These are phyloP conservation scores for Phrynosoma blainvillii DNA, from an alignment of 2,113 vertebrate species.

Conservation along the genomic window DNA sequence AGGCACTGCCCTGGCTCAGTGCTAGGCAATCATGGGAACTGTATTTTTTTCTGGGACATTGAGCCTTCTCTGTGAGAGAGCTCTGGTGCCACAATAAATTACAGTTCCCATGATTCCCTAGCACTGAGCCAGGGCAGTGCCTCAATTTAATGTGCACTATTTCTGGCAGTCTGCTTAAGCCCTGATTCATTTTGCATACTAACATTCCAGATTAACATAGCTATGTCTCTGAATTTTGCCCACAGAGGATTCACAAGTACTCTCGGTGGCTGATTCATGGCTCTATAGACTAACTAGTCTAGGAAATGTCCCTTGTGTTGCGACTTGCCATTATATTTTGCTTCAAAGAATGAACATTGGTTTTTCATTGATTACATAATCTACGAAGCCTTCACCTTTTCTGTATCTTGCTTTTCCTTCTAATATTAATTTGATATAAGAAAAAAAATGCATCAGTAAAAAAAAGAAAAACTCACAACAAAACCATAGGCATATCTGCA, in stretches of 20 bases:
- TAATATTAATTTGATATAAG: conserved; percentile 55
- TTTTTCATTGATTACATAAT: conserved; percentile 63
- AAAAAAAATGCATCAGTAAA: conserved; percentile 24
- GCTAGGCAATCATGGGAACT: too few relatives aligned
- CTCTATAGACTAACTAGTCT: conserved; percentile 32
- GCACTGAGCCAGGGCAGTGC: too few relatives aligned
- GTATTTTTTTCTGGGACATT: too few relatives aligned
- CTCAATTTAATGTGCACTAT: too few relatives aligned
- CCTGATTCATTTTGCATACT: too few relatives aligned
- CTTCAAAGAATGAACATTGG: conserved; percentile 69
- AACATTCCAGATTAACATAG: too few relatives aligned
- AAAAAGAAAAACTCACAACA: conserved; percentile 9
- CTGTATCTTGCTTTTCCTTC: conserved; percentile 33
- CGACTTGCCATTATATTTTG: conserved; percentile 62
- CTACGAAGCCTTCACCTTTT: conserved; percentile 63
- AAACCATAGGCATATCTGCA: conserved; percentile 53
- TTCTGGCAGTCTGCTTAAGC: too few relatives aligned
- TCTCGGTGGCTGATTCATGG: background rate
- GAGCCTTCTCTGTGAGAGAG: too few relatives aligned
- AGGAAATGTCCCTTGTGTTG: background rate
- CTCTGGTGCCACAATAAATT: too few relatives aligned
- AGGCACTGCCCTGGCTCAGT: too few relatives aligned
- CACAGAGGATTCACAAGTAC: conserved; percentile 7
- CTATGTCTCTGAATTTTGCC: too few relatives aligned
- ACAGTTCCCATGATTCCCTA: too few relatives aligned